Conservation (phyloP, 2,113 vertebrate genomes). For the Limanda limanda region DNA sequence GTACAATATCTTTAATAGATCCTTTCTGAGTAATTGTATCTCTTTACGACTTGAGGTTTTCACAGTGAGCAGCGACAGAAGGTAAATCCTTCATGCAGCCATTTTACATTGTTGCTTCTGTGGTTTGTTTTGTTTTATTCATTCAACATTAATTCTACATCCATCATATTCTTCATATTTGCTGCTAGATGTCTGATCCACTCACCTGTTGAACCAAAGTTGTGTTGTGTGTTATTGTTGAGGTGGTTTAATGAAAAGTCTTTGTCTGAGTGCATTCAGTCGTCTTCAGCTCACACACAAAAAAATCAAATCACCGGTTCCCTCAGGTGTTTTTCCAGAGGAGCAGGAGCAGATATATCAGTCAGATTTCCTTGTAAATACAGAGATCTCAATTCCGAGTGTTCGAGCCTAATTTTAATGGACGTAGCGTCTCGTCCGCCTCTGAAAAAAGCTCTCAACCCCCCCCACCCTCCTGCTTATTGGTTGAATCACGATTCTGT, state of each 20-base stretch:
- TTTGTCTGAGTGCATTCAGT: background rate
- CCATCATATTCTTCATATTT: background rate
- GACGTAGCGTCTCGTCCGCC: conserved; percentile 38
- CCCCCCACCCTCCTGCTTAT: conserved; percentile 17
- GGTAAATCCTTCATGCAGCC: too few species aligned
- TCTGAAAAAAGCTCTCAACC: conserved; percentile 23
- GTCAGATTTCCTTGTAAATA: conserved; percentile 26
- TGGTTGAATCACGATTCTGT: conserved; percentile 37
- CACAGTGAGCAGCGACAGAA: too few species aligned
- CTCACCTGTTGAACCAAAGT: conserved; percentile 24
- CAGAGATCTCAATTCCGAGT: conserved; percentile 2
- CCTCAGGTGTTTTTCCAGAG: background rate
- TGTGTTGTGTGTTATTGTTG: background rate
- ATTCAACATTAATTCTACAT: too few species aligned
- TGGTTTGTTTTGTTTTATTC: background rate
- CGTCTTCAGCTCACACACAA: too few species aligned
- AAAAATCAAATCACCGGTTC: background rate
- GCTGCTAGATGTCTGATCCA: background rate
- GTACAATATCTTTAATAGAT: too few species aligned
- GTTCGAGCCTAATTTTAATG: conserved; percentile 45
- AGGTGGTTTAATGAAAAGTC: background rate
- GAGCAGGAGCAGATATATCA: conserved; percentile 24
- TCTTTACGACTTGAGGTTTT: too few species aligned
- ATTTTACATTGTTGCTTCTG: too few species aligned
- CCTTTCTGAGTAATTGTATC: too few species aligned